phyloP scores from a whole-genome alignment of 1,140 invertebrate species.

The Drosophila carrolli region DNA sequence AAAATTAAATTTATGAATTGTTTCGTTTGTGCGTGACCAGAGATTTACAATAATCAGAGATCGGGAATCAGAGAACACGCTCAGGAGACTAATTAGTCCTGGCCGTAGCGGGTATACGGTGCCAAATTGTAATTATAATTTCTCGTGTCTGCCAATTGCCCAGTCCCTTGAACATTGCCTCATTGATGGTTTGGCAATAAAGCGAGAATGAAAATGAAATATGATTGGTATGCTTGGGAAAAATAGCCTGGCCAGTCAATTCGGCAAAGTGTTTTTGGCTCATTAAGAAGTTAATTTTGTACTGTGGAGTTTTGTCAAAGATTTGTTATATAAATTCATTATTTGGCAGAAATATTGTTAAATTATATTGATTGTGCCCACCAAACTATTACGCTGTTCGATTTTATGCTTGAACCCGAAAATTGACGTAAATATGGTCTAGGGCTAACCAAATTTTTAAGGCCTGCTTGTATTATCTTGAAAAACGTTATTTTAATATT shows the following conservation, averaged over 20 bases:
- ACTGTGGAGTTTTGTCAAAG: no score
- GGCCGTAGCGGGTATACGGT: constrained; percentile 20
- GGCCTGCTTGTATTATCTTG: no score
- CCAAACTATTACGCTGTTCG: not conserved
- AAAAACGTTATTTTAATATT: no score
- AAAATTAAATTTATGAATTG: constrained; percentile 83
- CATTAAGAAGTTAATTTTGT: not conserved
- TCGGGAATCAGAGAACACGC: constrained; percentile 79
- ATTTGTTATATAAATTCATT: no score
- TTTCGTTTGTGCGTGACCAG: constrained; percentile 81
- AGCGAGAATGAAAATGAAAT: constrained; percentile 59
- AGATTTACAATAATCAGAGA: constrained; percentile 83
- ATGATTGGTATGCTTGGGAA: constrained; percentile 18
- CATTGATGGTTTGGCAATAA: constrained; percentile 34
- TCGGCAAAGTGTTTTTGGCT: not conserved
- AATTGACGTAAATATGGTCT: no score
- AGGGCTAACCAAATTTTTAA: no score
- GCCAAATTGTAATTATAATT: constrained; percentile 78
- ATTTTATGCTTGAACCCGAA: no score
- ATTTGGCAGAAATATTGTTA: no score
- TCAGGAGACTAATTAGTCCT: constrained; percentile 80
- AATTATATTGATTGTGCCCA: no score
- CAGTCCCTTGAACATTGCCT: not conserved
- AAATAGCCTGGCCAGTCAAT: not conserved
- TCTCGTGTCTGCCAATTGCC: constrained; percentile 58